Conservation (phyloP, 2,797 vertebrate species). For the Gadopsis bispinosus region DNA sequence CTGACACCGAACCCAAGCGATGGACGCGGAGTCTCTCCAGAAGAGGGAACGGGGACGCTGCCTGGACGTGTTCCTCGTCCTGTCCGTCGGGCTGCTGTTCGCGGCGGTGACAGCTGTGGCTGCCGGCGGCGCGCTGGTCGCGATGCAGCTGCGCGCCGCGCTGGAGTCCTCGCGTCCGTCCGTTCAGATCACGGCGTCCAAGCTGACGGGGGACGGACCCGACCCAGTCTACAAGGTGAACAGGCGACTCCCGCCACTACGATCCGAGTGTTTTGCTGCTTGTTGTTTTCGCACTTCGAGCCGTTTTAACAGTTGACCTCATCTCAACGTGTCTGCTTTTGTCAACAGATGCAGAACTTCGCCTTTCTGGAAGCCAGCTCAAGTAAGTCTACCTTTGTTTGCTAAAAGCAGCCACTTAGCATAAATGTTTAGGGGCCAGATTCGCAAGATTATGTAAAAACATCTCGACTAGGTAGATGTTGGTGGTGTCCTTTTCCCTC, state of each 20-base stretch:
- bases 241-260: accelerated
- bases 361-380: background rate
- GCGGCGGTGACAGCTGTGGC: slow-evolving; percentile 43
- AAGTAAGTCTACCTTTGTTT: slow-evolving; percentile 61
- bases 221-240: slow-evolving; percentile 50
- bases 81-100: slow-evolving; percentile 72
- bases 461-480: background rate
- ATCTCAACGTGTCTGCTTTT: background rate
- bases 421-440: background rate
- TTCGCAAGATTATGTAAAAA: background rate
- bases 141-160: slow-evolving; percentile 23
- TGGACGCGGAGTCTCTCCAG: slow-evolving; percentile 76
- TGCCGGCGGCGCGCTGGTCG: slow-evolving; percentile 27
- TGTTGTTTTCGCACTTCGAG: too few species aligned
- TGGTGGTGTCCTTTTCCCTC: background rate
- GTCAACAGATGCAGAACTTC: slow-evolving; percentile 69
- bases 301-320: too few species aligned
- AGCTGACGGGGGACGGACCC: accelerated
- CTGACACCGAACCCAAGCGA: slow-evolving; percentile 5
- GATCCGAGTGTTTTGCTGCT: accelerated
- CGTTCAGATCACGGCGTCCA: accelerated
- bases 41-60: slow-evolving; percentile 54
- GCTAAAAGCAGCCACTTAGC: background rate
- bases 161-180: accelerated
- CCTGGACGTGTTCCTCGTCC: slow-evolving; percentile 70